Conservation (phyloP, 2,797 vertebrate genomes). For the Loris lydekkerianus region DNA sequence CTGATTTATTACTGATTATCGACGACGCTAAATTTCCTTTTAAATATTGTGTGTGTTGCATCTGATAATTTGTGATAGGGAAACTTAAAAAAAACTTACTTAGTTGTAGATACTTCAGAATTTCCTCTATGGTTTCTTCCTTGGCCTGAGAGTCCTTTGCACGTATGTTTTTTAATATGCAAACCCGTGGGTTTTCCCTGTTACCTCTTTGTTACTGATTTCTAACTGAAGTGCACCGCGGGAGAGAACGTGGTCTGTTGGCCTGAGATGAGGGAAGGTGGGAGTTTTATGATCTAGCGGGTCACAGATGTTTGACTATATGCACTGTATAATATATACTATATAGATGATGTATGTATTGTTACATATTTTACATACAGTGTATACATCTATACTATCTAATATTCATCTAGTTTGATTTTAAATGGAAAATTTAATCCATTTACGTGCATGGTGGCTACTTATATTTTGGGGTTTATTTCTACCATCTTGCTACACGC, state of each 20-base stretch:
- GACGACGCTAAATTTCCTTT: neutral
- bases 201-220: neutral
- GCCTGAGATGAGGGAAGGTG: neutral
- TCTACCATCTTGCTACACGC: neutral
- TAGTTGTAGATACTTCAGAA: neutral
- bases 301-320: neutral
- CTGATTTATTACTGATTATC: neutral
- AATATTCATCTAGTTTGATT: neutral
- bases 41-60: rapidly evolving
- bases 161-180: neutral
- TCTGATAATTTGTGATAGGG: neutral
- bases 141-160: neutral
- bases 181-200: neutral
- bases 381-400: neutral
- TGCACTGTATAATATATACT: neutral
- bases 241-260: neutral
- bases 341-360: neutral
- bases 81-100: neutral
- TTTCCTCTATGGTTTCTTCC: neutral
- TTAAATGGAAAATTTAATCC: neutral
- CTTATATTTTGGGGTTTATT: neutral
- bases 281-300: neutral
- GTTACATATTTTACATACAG: too few species aligned
- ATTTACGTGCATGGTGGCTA: neutral
- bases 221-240: neutral